These are phyloP conservation scores for Ariolimax columbianus DNA, from an alignment of 2,888 invertebrate species.

Conservation along the genomic window DNA sequence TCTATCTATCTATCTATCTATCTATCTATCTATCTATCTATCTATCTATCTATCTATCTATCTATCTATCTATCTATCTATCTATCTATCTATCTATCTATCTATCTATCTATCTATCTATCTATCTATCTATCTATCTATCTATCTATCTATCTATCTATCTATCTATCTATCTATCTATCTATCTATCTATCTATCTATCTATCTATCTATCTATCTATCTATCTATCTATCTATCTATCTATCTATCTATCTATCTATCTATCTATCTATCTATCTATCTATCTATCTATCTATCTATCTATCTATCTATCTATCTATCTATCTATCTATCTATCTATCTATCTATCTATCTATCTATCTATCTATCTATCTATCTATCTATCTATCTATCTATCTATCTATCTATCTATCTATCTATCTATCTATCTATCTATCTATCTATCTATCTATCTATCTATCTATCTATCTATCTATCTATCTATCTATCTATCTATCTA, in stretches of 20 bases:
- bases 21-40: constrained; percentile 14
- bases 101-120: constrained; percentile 14
- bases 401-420: constrained; percentile 5
- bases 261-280: background rate
- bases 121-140: constrained; percentile 14
- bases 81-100: constrained; percentile 14
- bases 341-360: constrained; percentile 14
- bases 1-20: constrained; percentile 8
- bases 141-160: constrained; percentile 14
- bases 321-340: constrained; percentile 14
- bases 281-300: constrained; percentile 5
- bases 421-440: constrained; percentile 12
- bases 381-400: constrained; percentile 14
- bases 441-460: constrained; percentile 15
- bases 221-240: constrained; percentile 8
- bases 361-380: constrained; percentile 14
- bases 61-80: constrained; percentile 14
- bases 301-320: constrained; percentile 14
- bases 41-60: constrained; percentile 8
- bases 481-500: constrained; percentile 9
- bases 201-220: constrained; percentile 11
- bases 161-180: constrained; percentile 14
- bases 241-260: constrained; percentile 2
- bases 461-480: background rate
- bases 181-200: constrained; percentile 14